Conservation (phyloP, 1,140 invertebrate genomes). For the Drosophila insularis region DNA sequence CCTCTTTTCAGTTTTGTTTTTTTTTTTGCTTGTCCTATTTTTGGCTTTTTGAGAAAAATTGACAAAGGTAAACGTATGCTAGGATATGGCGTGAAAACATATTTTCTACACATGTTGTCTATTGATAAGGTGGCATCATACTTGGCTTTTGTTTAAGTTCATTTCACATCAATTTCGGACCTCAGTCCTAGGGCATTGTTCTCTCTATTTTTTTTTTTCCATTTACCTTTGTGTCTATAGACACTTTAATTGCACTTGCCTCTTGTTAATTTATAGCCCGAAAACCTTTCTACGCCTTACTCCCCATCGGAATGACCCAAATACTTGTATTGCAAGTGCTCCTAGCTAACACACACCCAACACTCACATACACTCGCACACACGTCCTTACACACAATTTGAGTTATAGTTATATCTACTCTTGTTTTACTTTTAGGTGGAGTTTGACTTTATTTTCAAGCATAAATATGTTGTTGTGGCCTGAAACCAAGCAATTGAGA, state of each 20-base stretch:
- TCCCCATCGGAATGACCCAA: slow-evolving; percentile 10
- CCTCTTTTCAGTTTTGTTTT: slow-evolving; percentile 11
- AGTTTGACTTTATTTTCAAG: slow-evolving; percentile 1
- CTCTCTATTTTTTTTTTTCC: background rate
- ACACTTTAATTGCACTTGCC: slow-evolving; percentile 46
- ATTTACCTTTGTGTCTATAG: slow-evolving; percentile 14
- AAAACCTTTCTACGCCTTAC: slow-evolving; percentile 10
- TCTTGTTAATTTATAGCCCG: slow-evolving; percentile 39
- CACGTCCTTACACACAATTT: background rate
- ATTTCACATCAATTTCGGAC: background rate
- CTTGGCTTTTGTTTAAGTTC: slow-evolving; percentile 35
- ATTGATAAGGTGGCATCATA: slow-evolving; percentile 33
- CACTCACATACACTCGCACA: background rate
- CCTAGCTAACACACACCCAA: background rate
- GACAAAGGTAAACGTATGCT: slow-evolving; percentile 36
- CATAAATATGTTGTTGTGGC: slow-evolving; percentile 4
- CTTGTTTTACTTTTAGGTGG: background rate
- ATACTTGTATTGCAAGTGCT: slow-evolving; percentile 10
- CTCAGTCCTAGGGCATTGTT: slow-evolving; percentile 37
- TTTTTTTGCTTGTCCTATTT: slow-evolving; percentile 17
- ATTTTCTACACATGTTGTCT: slow-evolving; percentile 12
- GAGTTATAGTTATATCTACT: background rate
- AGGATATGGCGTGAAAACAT: background rate
- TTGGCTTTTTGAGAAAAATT: slow-evolving; percentile 27
- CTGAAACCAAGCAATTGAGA: background rate